A percentile compares a stretch with the other conserved stretches of the same genome.
These are phyloP conservation scores for Poicephalus gulielmi DNA, from an alignment of 2,113 vertebrate species.

Conservation along the genomic window DNA sequence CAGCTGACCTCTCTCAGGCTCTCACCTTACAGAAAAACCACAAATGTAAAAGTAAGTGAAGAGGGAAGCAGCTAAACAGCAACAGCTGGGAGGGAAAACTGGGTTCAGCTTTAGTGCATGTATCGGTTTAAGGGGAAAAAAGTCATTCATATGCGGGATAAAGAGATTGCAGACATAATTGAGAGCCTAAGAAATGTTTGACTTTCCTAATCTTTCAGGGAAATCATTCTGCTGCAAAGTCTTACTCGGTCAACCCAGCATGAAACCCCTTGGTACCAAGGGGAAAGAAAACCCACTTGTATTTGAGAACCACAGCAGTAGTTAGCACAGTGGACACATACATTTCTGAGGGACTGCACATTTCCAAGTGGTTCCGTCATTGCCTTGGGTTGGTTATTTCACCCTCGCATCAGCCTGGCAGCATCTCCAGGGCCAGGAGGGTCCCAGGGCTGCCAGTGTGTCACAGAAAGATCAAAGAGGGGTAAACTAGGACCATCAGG, in stretches of 20 bases:
- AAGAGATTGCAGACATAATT: conserved; percentile 43
- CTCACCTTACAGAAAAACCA: neutral
- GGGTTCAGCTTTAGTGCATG: neutral
- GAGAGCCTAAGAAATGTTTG: conserved; percentile 28
- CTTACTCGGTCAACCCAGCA: conserved; percentile 15
- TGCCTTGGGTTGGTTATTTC: neutral
- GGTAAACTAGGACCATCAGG: neutral
- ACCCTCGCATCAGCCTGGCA: neutral
- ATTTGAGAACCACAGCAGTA: neutral
- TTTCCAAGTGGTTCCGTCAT: neutral
- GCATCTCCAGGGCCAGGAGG: neutral
- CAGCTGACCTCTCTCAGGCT: conserved; percentile 74
- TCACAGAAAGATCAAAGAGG: neutral
- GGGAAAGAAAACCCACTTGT: neutral
- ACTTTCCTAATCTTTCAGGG: conserved; percentile 15
- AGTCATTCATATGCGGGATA: neutral
- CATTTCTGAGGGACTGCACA: neutral
- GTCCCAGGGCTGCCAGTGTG: neutral
- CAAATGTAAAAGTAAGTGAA: neutral
- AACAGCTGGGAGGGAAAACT: conserved; percentile 41
- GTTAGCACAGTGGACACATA: neutral
- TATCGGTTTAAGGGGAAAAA: neutral
- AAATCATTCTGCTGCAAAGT: neutral
- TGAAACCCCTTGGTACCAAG: neutral
- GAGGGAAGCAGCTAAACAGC: neutral